These are phyloP conservation scores for Ciconia nigra DNA, from an alignment of 2,797 vertebrate species.

Conservation along the genomic window DNA sequence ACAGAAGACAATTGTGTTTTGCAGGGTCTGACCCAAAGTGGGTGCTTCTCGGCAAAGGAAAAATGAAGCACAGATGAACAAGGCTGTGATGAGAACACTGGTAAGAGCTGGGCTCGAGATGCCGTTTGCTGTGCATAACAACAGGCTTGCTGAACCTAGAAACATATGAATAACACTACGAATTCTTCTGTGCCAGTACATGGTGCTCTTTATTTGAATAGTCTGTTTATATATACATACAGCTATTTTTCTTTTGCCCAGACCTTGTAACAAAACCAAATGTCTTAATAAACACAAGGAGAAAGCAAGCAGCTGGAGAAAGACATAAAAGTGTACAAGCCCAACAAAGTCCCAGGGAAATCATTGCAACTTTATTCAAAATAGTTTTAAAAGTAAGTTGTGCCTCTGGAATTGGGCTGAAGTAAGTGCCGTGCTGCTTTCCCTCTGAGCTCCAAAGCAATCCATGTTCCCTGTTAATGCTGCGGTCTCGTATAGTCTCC, in stretches of 20 bases:
- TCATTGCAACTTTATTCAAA: neutral
- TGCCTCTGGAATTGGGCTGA: neutral
- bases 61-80: neutral
- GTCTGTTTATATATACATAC: conserved; percentile 50
- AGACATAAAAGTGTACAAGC: neutral
- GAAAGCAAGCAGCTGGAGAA: conserved; percentile 39
- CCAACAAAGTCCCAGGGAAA: neutral
- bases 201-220: conserved; percentile 42
- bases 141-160: neutral
- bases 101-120: neutral
- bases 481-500: neutral
- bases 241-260: conserved; percentile 36
- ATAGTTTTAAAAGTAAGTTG: neutral
- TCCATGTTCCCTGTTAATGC: neutral
- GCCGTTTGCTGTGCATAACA: neutral
- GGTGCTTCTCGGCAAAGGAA: neutral
- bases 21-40: neutral
- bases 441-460: neutral
- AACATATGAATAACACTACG: neutral
- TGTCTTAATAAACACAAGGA: conserved; percentile 19
- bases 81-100: neutral
- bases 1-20: neutral
- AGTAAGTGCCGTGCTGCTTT: neutral
- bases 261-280: conserved; percentile 41
- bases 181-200: conserved; percentile 30